Base-by-base conservation (phyloP, 2,797 vertebrate genomes). In the Benthosema pterotum region DNA sequence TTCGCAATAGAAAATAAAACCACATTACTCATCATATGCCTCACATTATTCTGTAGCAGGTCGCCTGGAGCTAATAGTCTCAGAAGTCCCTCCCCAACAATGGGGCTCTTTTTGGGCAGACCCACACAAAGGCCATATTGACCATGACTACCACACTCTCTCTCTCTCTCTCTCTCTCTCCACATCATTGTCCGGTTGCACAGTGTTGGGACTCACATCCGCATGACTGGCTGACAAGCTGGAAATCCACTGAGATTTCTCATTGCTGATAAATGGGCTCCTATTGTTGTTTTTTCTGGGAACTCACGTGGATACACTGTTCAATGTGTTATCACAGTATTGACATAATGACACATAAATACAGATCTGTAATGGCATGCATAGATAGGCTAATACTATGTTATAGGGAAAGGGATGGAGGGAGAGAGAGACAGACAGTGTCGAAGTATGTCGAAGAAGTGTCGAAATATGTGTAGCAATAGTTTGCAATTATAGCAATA, bases 121-220 rank as follows among this genome's bases (percentile, higher is more conserved):
- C 25, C 67, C 13, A 57, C 0, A 90, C 81, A 90, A 90, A 83
- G 75, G 55, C 51, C 48, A 50, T 32, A 84, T 88, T 90, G 71
- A 88, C 49, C 17, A 50, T 25, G 52, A 22, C 45, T 52, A 57
- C 1, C 51, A 42, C 48, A 53, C 52, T 65, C 50, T 51, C 60
- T 48, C 62, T 43, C 11, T 38, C 60, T 48, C 62, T 43, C 11
- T 38, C 52, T 65, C 50, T 51, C 60, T 48, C 62, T 43, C 11
- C 11, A 38, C 63, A 54, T 68, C 58, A 65, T 69, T 63, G 65
- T 58, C 61, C 13, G n/a, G 45, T 2, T 14, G 12, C 51, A 55
- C 19, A 62, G 64, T 14, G 63, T 48, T 19, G 67, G 67, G 50
- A 72, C 67, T 78, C 75, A 85, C 72, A 79, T 67, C 78, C 75